Evolutionary conservation across 2,113 vertebrate genomes (phyloP).

Genomic region (Hydrochoerus hydrochaeris): DNA sequence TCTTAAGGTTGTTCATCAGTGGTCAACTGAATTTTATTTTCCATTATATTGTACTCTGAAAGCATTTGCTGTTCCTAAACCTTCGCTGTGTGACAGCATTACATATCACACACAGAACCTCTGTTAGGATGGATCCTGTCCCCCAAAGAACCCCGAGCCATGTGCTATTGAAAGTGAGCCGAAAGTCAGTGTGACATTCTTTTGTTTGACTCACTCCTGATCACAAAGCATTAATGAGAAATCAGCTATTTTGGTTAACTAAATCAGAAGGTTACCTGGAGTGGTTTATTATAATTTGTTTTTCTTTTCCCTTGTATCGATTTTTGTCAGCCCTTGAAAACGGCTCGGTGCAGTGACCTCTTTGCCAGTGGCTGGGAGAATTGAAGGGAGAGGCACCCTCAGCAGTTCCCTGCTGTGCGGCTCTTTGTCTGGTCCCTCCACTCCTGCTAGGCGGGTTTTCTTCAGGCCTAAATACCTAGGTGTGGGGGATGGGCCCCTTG

Average conservation of each 20-base stretch:
- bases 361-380: background rate
- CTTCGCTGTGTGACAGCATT: constrained; percentile 72
- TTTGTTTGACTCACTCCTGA: constrained; percentile 62
- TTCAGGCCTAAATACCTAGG: background rate
- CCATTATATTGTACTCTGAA: constrained; percentile 68
- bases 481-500: background rate
- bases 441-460: background rate
- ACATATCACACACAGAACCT: constrained; percentile 61
- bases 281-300: constrained; percentile 28
- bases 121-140: constrained; percentile 56
- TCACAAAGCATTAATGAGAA: constrained; percentile 50
- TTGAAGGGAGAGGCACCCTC: background rate
- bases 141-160: constrained; percentile 24
- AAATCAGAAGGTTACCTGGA: constrained; percentile 50
- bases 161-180: constrained; percentile 21
- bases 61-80: constrained; percentile 75
- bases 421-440: background rate
- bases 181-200: constrained; percentile 72
- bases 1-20: constrained; percentile 68
- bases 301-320: background rate
- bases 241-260: constrained; percentile 51
- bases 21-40: constrained; percentile 72
- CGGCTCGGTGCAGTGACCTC: background rate
- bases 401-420: background rate
- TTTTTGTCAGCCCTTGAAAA: constrained; percentile 29